These are phyloP conservation scores for Apis cerana DNA, from an alignment of 1,140 invertebrate genomes.

Conservation along the genomic window DNA sequence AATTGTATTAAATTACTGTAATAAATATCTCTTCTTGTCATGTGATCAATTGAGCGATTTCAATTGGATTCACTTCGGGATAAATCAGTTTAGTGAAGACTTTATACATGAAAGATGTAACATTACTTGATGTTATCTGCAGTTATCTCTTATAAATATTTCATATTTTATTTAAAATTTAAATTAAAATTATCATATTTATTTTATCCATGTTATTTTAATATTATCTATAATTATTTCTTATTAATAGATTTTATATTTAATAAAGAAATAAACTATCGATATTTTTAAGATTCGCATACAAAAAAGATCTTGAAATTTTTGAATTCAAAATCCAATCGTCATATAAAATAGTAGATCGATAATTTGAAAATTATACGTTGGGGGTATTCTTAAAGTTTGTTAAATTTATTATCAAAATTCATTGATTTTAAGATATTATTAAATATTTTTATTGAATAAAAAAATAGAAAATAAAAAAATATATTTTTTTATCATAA, in stretches of 20 bases:
- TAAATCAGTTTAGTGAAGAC: slow-evolving; percentile 71
- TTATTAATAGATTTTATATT: neutral
- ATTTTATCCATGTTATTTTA: neutral
- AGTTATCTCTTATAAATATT: neutral
- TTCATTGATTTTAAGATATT: too few relatives aligned
- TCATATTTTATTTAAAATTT: neutral
- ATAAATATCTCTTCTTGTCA: slow-evolving; percentile 36
- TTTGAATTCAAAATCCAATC: too few relatives aligned
- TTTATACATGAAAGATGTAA: slow-evolving; percentile 49
- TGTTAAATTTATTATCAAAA: too few relatives aligned
- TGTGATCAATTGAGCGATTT: slow-evolving; percentile 72
- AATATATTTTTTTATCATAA: too few relatives aligned
- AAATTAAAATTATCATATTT: too few relatives aligned
- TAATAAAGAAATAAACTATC: neutral
- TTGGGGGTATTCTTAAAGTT: too few relatives aligned
- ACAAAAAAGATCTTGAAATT: neutral
- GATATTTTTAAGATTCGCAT: neutral
- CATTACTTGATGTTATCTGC: neutral
- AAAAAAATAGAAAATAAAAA: too few relatives aligned
- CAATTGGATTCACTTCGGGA: slow-evolving; percentile 70
- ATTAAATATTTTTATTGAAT: too few relatives aligned
- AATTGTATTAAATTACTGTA: slow-evolving; percentile 69
- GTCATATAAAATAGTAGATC: too few relatives aligned
- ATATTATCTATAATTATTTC: neutral
- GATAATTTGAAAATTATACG: too few relatives aligned